Base-by-base conservation (phyloP, 2,113 vertebrate genomes). In the Trogon surrucura region DNA sequence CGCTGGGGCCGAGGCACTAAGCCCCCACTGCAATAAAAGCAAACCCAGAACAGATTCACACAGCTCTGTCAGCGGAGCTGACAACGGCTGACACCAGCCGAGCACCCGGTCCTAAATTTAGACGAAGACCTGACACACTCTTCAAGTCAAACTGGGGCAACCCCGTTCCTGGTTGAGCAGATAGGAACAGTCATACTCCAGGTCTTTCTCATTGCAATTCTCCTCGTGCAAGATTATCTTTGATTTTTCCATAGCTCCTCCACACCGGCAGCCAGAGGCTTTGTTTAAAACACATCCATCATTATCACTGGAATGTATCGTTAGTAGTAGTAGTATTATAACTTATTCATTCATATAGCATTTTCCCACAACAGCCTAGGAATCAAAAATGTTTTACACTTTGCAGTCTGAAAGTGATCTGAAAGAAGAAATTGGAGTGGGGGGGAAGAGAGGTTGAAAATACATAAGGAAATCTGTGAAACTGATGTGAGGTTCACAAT, bases 281-380 rank as follows among this genome's bases (percentile, higher is more conserved):
- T 96, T 96, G 96, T 96, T 96, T 96, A 96, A 96, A 96, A 91
- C 82, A 95, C 94, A 95, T 97, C 96, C 95, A 91, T 97, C 95
- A 96, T 95, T 96, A 96, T 95, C 88, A 77, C 93, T 88, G 66
- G 87, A 95, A 96, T 96, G 89, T 85, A 89, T 25, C 18, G 16
- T 25, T 73, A 41, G 38, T 90, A 77, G 93, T 94, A 94, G 93
- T 96, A 94, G 93, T 97, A 90, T 95, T 91, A 81, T 95, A 80
- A 96, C 94, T 95, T 97, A 96, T 94, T 94, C 88, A 94, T 92
- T 96, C 92, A 89, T 96, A 93, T 45, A 95, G 79, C 89, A 62
- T 94, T 97, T 92, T 72, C 75, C 84, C 75, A 89, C 91, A 95
- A 86, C 96, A 95, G 88, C 36, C 89, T 71, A 67, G 41, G 91